phyloP scores from a whole-genome alignment of 1,140 invertebrate genomes.

The Drosophila willistoni region DNA sequence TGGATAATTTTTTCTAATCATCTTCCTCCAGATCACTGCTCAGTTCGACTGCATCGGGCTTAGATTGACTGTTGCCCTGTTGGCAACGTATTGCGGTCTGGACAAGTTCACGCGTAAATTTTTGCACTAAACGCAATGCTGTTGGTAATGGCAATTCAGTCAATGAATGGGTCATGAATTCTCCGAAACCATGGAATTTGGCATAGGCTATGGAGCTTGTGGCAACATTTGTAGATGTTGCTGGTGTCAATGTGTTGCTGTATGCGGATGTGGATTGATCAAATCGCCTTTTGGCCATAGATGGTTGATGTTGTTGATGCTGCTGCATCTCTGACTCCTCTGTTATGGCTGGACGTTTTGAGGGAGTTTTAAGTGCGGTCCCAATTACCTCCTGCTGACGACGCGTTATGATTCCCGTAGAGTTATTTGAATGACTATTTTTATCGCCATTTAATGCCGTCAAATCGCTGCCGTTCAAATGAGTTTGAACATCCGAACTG shows the following conservation, averaged over 20 bases:
- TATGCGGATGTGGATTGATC: conserved; percentile 9
- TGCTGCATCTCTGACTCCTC: conserved; percentile 17
- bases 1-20: conserved; percentile 30
- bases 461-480: conserved; percentile 36
- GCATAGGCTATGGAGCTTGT: conserved; percentile 40
- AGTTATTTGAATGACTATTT: background rate
- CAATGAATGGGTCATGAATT: conserved; percentile 74
- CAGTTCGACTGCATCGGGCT: conserved; percentile 26
- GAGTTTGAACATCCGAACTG: conserved; percentile 21
- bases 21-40: conserved; percentile 46
- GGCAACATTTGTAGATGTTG: conserved; percentile 4
- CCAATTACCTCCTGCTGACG: conserved; percentile 50
- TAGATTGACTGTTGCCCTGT: conserved; percentile 14
- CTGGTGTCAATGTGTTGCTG: conserved; percentile 5
- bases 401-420: conserved; percentile 15
- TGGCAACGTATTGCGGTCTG: conserved; percentile 43
- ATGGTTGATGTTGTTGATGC: conserved; percentile 5
- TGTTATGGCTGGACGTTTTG: conserved; percentile 20
- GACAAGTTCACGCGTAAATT: conserved; percentile 76
- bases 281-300: background rate
- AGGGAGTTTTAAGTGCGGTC: conserved; percentile 23
- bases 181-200: conserved; percentile 79
- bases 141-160: conserved; percentile 63
- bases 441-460: background rate
- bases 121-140: conserved; percentile 73